Evolutionary conservation across 2,888 invertebrate species (phyloP).

Genomic region (Sinelater perroti): DNA sequence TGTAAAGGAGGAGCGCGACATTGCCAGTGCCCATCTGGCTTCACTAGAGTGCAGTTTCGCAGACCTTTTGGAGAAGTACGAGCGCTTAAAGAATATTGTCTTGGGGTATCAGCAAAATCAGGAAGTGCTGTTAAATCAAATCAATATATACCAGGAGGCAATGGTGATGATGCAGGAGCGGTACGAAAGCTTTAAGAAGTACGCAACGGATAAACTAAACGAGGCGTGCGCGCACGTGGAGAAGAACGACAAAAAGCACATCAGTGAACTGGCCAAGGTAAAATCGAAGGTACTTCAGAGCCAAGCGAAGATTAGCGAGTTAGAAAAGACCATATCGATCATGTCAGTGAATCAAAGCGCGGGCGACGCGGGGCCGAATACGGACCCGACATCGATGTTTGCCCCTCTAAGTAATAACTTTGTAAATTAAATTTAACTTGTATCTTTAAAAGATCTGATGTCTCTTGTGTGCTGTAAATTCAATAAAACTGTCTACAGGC

Average conservation of each 20-base stretch:
- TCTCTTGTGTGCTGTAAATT: too few species aligned
- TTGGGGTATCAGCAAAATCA: conserved; percentile 52
- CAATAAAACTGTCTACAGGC: too few species aligned
- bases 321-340: conserved; percentile 43
- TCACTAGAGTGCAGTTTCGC: conserved; percentile 53
- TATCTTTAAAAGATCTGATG: too few species aligned
- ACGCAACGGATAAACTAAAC: conserved; percentile 48
- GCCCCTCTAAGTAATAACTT: not conserved
- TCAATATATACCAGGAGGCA: conserved; percentile 47
- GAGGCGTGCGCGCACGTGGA: conserved; percentile 49
- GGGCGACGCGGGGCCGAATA: conserved; percentile 1
- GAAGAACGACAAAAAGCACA: conserved; percentile 46
- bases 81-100: conserved; percentile 51
- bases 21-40: conserved; percentile 46
- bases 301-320: conserved; percentile 48
- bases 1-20: conserved; percentile 46
- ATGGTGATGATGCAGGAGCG: conserved; percentile 45
- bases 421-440: not conserved
- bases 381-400: not conserved
- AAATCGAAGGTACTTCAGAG: conserved; percentile 49
- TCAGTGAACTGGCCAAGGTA: conserved; percentile 49
- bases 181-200: conserved; percentile 46
- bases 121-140: conserved; percentile 46
- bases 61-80: conserved; percentile 53
- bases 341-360: not conserved